These are phyloP conservation scores for Anthoptus insignis DNA, from an alignment of 2,888 invertebrate genomes.

Conservation along the genomic window DNA sequence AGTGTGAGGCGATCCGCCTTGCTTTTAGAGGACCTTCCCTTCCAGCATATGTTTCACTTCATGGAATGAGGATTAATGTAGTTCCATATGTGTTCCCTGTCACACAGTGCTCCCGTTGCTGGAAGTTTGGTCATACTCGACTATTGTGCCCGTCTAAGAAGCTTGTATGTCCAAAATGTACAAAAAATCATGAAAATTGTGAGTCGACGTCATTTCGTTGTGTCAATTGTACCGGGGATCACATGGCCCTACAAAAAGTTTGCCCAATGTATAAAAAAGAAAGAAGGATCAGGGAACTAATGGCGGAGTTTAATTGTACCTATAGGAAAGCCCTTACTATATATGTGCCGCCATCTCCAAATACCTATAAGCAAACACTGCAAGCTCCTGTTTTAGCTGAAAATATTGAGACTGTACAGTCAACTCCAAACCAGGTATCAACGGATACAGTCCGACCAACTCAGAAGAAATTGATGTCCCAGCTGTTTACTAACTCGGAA, in stretches of 20 bases:
- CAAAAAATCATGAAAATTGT: not conserved
- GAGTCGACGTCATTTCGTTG: too few relatives aligned
- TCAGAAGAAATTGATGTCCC: too few relatives aligned
- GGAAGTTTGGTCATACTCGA: not conserved
- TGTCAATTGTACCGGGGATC: constrained; percentile 24
- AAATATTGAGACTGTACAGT: too few relatives aligned
- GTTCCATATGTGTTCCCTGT: not conserved
- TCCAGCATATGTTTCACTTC: not conserved
- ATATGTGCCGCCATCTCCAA: constrained; percentile 37
- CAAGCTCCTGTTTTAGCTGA: too few relatives aligned
- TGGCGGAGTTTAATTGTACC: constrained; percentile 35
- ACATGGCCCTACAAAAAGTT: constrained; percentile 45
- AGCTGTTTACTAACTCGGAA: too few relatives aligned
- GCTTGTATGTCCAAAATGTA: not conserved
- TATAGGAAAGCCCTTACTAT: constrained; percentile 28
- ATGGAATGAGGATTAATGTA: not conserved
- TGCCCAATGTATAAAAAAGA: constrained; percentile 47
- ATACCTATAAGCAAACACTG: too few relatives aligned
- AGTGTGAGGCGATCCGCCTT: not conserved
- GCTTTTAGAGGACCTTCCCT: too few relatives aligned
- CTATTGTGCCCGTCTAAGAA: not conserved
- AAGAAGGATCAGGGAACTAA: constrained; percentile 34
- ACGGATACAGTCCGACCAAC: too few relatives aligned
- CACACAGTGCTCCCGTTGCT: not conserved
- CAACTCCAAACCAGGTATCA: too few relatives aligned